Evolutionary conservation across 2,888 invertebrate species (phyloP).

Genomic region (Acanthoscelides obtectus): DNA sequence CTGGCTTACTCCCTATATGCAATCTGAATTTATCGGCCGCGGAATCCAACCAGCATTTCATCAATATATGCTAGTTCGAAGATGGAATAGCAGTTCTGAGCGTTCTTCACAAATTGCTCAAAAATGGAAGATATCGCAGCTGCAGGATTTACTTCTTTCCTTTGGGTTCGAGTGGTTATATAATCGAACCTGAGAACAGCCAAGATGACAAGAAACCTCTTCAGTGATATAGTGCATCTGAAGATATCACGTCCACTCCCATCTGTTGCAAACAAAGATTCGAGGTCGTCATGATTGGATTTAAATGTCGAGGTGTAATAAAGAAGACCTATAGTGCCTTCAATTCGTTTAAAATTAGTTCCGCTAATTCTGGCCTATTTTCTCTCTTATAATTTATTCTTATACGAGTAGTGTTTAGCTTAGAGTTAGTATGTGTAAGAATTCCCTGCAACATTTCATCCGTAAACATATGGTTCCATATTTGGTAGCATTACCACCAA

Average conservation of each 20-base stretch:
- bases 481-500: neutral
- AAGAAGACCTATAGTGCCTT: neutral
- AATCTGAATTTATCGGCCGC: neutral
- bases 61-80: neutral
- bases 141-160: neutral
- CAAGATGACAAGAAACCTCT: neutral
- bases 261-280: slow-evolving; percentile 1
- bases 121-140: neutral
- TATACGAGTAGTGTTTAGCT: slow-evolving; percentile 1
- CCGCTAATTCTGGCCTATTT: slow-evolving; percentile 1
- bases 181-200: neutral
- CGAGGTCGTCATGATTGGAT: neutral
- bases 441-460: slow-evolving; percentile 1
- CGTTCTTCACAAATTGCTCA: neutral
- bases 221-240: neutral
- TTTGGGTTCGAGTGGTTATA: neutral
- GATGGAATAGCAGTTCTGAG: neutral
- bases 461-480: neutral
- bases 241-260: slow-evolving; percentile 1
- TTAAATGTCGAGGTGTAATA: neutral
- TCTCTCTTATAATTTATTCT: neutral
- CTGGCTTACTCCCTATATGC: neutral
- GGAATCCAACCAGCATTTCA: neutral
- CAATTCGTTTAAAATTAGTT: neutral
- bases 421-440: neutral